phyloP scores from a whole-genome alignment of 1,140 invertebrate species.

The Wiebesia pumilae region DNA sequence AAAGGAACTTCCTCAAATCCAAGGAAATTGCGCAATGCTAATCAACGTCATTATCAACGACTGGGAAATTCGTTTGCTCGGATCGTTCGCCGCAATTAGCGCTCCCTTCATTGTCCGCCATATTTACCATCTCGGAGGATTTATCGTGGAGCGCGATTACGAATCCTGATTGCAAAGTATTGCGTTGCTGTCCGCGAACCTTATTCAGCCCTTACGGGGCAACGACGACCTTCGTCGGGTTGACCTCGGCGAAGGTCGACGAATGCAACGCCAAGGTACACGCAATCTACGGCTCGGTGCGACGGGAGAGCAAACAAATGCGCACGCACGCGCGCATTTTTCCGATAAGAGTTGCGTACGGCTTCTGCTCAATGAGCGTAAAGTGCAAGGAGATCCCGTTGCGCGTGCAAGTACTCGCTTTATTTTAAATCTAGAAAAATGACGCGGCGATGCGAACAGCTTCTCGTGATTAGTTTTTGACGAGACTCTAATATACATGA shows the following conservation, averaged over 20 bases:
- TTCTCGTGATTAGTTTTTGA: too few species aligned
- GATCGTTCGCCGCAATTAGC: constrained; percentile 31
- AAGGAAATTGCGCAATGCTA: neutral
- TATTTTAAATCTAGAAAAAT: neutral
- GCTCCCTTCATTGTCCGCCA: neutral
- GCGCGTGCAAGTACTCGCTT: neutral
- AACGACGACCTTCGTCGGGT: constrained; percentile 12
- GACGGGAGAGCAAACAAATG: neutral
- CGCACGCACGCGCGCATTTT: neutral
- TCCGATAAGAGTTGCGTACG: neutral
- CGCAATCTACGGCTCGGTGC: too few species aligned
- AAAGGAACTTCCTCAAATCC: too few species aligned
- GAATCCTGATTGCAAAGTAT: constrained; percentile 45
- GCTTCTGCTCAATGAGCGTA: neutral
- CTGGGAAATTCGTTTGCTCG: neutral
- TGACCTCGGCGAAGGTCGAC: constrained; percentile 24
- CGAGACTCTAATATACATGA: too few species aligned
- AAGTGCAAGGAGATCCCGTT: neutral
- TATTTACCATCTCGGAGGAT: constrained; percentile 26
- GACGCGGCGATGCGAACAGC: too few species aligned
- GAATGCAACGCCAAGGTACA: neutral
- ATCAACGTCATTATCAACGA: neutral
- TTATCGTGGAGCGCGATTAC: constrained; percentile 11
- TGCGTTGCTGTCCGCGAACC: constrained; percentile 12
- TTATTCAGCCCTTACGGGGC: constrained; percentile 10